Conservation (phyloP, 1,140 invertebrate genomes). For the Portunus trituberculatus region DNA sequence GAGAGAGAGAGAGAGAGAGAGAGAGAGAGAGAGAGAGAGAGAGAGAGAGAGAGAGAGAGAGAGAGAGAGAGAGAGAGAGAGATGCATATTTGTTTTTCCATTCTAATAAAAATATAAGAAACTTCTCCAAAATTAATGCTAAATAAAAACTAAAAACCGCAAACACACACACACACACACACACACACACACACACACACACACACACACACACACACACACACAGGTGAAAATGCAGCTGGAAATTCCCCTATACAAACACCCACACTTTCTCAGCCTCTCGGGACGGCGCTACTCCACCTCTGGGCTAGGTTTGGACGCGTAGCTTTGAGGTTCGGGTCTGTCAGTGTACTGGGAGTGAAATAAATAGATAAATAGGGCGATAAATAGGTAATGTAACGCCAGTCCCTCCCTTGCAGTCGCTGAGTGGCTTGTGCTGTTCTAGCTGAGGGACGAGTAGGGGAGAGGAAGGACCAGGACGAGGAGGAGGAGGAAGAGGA, state of each 20-base stretch:
- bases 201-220: background rate
- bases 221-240: background rate
- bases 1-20: too few relatives aligned
- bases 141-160: too few relatives aligned
- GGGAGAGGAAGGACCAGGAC: background rate
- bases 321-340: background rate
- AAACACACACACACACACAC: background rate
- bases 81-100: too few relatives aligned
- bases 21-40: too few relatives aligned
- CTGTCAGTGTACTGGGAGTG: background rate
- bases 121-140: too few relatives aligned
- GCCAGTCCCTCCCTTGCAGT: background rate
- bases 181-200: background rate
- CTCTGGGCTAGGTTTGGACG: background rate
- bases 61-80: too few relatives aligned
- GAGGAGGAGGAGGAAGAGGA: too few relatives aligned
- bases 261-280: too few relatives aligned
- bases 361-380: constrained; percentile 41
- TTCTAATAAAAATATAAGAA: too few relatives aligned
- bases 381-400: background rate
- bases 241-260: background rate
- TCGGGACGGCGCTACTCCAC: background rate
- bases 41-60: too few relatives aligned
- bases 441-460: background rate
- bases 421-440: constrained; percentile 31